Base-by-base conservation (phyloP, 1,140 invertebrate species). In the Bombyx mori region DNA sequence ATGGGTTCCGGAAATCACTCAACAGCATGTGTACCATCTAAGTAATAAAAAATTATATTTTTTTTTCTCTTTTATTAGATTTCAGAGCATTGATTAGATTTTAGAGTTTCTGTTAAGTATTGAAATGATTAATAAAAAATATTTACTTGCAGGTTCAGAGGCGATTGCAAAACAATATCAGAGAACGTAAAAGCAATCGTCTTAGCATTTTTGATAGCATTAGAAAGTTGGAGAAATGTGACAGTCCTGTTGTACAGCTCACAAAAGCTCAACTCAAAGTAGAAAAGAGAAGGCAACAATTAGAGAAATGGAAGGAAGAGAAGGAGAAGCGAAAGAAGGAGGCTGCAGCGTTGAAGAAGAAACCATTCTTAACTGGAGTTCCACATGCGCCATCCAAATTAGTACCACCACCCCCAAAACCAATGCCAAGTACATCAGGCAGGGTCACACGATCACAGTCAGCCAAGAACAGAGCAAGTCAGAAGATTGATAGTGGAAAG, bases 271-370 rank as follows among this genome's bases (percentile, higher is more conserved):
- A 74, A 44, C 56, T 51, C 8, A 83, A 83, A 59, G 52, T 63
- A 6, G 74, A 77, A 45, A 67, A 82, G 44, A 71, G 81, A 44
- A 70, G 62, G 53, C 63, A 74, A 52, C 78, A 80, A 49, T 58
- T 86, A 18, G 73, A 80, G 54, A 79, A 77, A 71, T 86, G 82
- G 82, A 86, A 82, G 55, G 68, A 75, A 52, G 77, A 84, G 51
- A 86, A 77, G 59, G 71, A 80, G 26, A 79, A 79, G 57, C 72
- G 73, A 49, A 82, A 78, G 49, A 75, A 69, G 26, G 72, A 78
- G 50, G 69, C 69, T 1, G 72, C 73, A 12, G 45, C 65, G 7
- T 66, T 71, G 2, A 86, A 86, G 53, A 81, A 77, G 60, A 86
- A 84, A 45, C 82, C 82, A 8, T 86, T 86, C 67, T 8, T 84